A percentile compares a stretch with the other conserved stretches of the same genome.
Evolutionary conservation across 2,113 vertebrate genomes (phyloP).

Genomic region (Alethe castanea): DNA sequence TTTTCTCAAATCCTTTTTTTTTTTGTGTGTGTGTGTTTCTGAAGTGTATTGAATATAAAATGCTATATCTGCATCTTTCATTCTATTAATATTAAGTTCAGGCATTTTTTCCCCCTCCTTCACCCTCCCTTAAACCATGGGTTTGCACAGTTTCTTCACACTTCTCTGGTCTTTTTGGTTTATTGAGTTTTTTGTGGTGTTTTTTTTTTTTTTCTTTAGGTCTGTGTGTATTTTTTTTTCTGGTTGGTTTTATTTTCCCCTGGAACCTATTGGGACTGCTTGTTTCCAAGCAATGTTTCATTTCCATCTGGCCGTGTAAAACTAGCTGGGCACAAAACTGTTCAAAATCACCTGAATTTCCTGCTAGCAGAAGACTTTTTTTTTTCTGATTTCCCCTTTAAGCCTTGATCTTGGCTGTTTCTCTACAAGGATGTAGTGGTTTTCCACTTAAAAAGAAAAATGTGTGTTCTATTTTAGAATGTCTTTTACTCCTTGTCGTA

Average conservation of each 20-base stretch:
- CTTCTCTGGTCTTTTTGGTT: not conserved
- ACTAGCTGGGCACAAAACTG: not conserved
- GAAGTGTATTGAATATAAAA: not conserved
- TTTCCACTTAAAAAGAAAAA: conserved; percentile 40
- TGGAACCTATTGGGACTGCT: not conserved
- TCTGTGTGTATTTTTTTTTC: not conserved
- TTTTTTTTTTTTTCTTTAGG: not conserved
- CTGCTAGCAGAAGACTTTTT: not conserved
- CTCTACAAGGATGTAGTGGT: not conserved
- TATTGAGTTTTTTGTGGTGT: not conserved
- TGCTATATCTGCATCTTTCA: not conserved
- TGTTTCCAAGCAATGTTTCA: conserved; percentile 7
- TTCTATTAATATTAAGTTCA: not conserved
- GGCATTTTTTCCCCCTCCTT: not conserved
- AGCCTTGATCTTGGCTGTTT: not conserved
- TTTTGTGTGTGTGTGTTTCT: not conserved
- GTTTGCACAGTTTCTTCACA: not conserved
- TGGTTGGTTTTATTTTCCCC: not conserved
- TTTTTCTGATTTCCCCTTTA: not conserved
- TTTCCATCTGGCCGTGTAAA: not conserved
- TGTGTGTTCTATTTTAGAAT: conserved; percentile 16
- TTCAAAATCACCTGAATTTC: conserved; percentile 23
- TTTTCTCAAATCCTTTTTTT: not conserved
- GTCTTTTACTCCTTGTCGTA: conserved; percentile 5
- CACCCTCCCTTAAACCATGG: fast-evolving